Evolutionary conservation across 2,797 vertebrate genomes (phyloP).

Genomic region (Pitangus sulphuratus): DNA sequence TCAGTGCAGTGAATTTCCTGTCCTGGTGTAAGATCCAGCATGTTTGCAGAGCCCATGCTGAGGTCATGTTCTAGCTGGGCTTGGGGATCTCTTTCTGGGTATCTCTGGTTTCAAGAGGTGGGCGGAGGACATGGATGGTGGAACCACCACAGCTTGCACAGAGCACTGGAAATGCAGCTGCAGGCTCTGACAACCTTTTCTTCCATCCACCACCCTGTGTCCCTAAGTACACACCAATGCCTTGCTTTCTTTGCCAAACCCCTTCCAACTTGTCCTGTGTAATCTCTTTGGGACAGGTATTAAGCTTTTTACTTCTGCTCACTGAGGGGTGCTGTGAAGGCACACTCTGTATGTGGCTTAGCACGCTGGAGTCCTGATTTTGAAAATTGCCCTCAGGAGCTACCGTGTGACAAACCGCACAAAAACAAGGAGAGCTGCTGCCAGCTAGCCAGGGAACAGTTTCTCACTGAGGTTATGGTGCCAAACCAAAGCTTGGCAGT

Average conservation of each 20-base stretch:
- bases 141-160: neutral
- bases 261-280: accelerated
- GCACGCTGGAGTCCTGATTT: neutral
- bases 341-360: accelerated
- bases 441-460: neutral
- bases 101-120: neutral
- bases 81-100: neutral
- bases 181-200: neutral
- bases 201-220: accelerated
- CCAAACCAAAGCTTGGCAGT: neutral
- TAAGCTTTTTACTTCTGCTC: neutral
- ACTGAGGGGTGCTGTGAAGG: neutral
- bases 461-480: neutral
- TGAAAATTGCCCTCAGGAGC: neutral
- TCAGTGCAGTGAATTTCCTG: neutral
- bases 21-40: neutral
- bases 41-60: neutral
- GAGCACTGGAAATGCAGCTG: neutral
- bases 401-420: neutral
- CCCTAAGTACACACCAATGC: no score
- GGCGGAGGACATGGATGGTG: accelerated
- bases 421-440: neutral
- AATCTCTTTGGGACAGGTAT: neutral
- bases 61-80: neutral
- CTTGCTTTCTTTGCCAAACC: neutral